Conservation (phyloP, 2,797 vertebrate genomes). For the Sciurus vulgaris region DNA sequence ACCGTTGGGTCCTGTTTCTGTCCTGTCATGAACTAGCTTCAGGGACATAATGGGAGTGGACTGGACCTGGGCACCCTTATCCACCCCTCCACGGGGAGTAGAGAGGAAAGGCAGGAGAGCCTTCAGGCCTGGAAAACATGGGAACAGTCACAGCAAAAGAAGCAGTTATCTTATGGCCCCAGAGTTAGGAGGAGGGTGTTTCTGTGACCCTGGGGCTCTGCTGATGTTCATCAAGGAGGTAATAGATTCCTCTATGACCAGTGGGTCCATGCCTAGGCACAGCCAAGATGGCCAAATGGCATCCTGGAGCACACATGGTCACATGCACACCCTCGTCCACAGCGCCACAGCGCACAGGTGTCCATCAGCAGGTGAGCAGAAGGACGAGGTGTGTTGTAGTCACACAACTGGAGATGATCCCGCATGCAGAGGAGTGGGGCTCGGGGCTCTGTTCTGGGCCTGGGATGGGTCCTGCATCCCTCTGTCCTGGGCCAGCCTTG, state of each 20-base stretch:
- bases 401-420: too few relatives aligned
- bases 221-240: neutral
- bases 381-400: neutral
- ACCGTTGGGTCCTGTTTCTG: fast-evolving
- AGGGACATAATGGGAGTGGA: neutral
- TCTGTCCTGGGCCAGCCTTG: neutral
- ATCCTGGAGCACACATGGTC: neutral
- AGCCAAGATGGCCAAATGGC: too few relatives aligned
- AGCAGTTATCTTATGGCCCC: too few relatives aligned
- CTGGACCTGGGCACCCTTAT: neutral
- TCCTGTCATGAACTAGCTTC: neutral
- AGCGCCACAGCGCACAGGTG: too few relatives aligned
- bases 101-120: neutral
- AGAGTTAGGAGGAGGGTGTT: too few relatives aligned
- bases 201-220: too few relatives aligned
- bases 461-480: neutral
- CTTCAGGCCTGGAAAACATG: neutral
- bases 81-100: neutral
- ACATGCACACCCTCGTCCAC: fast-evolving
- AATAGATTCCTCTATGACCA: too few relatives aligned
- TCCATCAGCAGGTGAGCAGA: fast-evolving
- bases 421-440: neutral
- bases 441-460: fast-evolving
- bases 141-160: neutral
- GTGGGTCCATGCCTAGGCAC: neutral